Evolutionary conservation across 2,113 vertebrate species (phyloP).

Genomic region (Psilopsiagon aymara): DNA sequence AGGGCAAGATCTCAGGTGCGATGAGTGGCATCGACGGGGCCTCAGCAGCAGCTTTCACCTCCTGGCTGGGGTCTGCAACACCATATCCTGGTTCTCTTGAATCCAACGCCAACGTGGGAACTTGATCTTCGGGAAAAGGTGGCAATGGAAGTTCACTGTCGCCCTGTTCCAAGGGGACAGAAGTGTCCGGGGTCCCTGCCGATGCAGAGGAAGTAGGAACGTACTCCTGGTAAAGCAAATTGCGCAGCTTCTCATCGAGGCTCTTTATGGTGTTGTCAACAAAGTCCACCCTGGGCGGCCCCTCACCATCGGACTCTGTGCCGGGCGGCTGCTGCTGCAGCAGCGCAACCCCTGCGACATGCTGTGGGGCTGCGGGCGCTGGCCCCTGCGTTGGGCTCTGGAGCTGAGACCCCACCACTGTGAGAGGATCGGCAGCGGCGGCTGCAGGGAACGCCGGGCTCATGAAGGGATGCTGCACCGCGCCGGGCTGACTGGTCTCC

Average conservation of each 20-base stretch:
- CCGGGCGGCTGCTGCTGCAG: constrained; percentile 75
- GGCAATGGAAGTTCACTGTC: constrained; percentile 83
- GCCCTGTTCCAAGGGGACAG: constrained; percentile 62
- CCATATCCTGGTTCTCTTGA: neutral
- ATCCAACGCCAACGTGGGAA: neutral
- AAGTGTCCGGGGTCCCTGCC: constrained; percentile 82
- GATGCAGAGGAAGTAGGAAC: constrained; percentile 89
- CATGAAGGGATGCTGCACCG: constrained; percentile 73
- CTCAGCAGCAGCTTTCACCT: constrained; percentile 68
- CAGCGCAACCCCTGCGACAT: constrained; percentile 17
- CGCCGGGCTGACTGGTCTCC: constrained; percentile 68
- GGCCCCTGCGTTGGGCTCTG: constrained; percentile 77
- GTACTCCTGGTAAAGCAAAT: constrained; percentile 94
- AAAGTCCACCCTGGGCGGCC: constrained; percentile 87
- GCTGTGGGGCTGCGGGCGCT: constrained; percentile 18
- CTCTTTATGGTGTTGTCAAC: constrained; percentile 96
- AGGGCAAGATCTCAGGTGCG: neutral
- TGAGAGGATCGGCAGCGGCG: constrained; percentile 43
- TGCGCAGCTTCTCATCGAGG: constrained; percentile 94
- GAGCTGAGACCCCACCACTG: constrained; percentile 74
- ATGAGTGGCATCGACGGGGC: constrained; percentile 10
- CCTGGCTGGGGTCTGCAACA: neutral
- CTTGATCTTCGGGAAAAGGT: constrained; percentile 76
- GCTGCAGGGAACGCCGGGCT: constrained; percentile 40
- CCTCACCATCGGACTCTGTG: constrained; percentile 89